Percentiles rank a stretch among this genome's conserved stretches.
These are phyloP conservation scores for Nemoura dubitans DNA, from an alignment of 2,888 invertebrate genomes.

Conservation along the genomic window DNA sequence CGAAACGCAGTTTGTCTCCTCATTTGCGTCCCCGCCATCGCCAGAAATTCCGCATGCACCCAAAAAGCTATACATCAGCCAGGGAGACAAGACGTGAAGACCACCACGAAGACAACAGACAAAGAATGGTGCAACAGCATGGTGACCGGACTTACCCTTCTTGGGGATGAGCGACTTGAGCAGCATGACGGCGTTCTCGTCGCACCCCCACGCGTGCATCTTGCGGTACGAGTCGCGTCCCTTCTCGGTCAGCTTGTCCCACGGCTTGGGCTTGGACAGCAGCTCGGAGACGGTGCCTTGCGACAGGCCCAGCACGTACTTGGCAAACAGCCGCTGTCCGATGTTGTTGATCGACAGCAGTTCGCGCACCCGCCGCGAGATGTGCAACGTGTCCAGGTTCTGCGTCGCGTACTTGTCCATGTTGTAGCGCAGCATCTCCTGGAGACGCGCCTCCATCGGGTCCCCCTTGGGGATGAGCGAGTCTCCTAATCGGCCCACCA, in stretches of 20 bases:
- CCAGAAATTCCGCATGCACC: background rate
- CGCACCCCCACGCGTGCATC: constrained; percentile 99
- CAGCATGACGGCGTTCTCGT: constrained; percentile 95
- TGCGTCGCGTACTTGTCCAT: constrained; percentile 96
- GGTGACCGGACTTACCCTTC: constrained; percentile 79
- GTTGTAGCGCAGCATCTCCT: constrained; percentile 93
- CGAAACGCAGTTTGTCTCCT: no score
- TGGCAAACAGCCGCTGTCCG: constrained; percentile 97
- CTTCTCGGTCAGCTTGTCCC: constrained; percentile 99
- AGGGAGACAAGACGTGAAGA: background rate
- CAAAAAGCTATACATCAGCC: background rate
- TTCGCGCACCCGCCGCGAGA: constrained; percentile 92
- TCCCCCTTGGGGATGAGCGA: constrained; percentile 92
- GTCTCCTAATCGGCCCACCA: constrained; percentile 86
- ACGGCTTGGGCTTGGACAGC: constrained; percentile 98
- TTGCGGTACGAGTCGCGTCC: constrained; percentile 98
- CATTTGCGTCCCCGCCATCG: background rate
- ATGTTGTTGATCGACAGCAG: constrained; percentile 96
- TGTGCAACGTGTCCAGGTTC: constrained; percentile 93
- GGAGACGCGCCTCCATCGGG: constrained; percentile 91
- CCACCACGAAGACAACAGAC: constrained; percentile 14
- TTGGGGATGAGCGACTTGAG: constrained; percentile 98
- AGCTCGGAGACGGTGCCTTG: constrained; percentile 99
- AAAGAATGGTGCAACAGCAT: constrained; percentile 47
- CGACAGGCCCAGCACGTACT: constrained; percentile 94